Evolutionary conservation across 1,140 invertebrate species (phyloP).

Genomic region (Contarinia nasturtii): DNA sequence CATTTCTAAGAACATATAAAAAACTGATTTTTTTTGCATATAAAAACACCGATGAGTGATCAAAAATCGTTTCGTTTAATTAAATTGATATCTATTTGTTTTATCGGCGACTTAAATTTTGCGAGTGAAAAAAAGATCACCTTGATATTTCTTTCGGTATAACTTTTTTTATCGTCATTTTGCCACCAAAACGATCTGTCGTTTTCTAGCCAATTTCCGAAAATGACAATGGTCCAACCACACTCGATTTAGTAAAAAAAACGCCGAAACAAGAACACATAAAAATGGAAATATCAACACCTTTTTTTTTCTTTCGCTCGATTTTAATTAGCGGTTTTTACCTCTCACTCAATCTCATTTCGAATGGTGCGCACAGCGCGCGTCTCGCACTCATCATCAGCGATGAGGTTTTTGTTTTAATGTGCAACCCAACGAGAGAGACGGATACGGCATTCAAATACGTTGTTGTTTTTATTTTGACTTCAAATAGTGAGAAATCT

Average conservation of each 20-base stretch:
- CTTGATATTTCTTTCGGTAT: too few species aligned
- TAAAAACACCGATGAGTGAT: too few species aligned
- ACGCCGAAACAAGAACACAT: background rate
- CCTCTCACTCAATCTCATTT: constrained; percentile 1
- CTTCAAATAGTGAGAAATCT: too few species aligned
- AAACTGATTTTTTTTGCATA: too few species aligned
- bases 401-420: background rate
- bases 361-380: too few species aligned
- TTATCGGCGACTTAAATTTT: background rate
- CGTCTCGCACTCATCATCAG: background rate
- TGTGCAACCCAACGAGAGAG: too few species aligned
- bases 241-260: constrained; percentile 1
- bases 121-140: background rate
- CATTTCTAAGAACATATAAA: too few species aligned
- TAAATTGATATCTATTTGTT: too few species aligned
- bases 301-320: background rate
- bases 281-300: constrained; percentile 1
- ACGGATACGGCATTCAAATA: too few species aligned
- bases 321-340: too few species aligned
- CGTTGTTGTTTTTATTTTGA: too few species aligned
- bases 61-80: background rate
- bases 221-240: background rate
- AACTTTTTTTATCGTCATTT: background rate
- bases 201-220: constrained; percentile 1
- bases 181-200: background rate